These are phyloP conservation scores for Podarcis cretensis DNA, from an alignment of 2,113 vertebrate genomes.

Conservation along the genomic window DNA sequence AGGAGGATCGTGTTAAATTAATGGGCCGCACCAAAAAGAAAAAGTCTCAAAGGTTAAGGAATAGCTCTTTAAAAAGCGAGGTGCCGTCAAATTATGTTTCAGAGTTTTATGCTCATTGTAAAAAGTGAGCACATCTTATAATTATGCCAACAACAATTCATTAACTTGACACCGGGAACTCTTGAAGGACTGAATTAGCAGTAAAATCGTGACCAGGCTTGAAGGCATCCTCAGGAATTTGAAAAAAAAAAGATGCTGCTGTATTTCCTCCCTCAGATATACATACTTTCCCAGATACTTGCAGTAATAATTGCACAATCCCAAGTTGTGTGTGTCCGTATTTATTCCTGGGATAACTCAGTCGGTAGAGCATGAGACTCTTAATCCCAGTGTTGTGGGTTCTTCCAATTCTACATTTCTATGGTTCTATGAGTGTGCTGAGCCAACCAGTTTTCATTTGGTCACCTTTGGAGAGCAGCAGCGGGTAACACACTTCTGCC, in stretches of 20 bases:
- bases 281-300: neutral
- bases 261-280: neutral
- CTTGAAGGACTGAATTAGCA: slow-evolving; percentile 63
- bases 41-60: slow-evolving; percentile 54
- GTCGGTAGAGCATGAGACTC: no score
- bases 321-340: neutral
- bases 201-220: slow-evolving; percentile 55
- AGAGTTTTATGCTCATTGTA: slow-evolving; percentile 61
- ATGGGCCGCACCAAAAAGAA: neutral
- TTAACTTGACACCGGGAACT: slow-evolving; percentile 57
- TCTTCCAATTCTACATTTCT: neutral
- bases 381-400: no score
- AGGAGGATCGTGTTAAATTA: slow-evolving; percentile 26
- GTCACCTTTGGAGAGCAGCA: no score
- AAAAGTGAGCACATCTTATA: slow-evolving; percentile 48
- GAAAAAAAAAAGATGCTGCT: neutral
- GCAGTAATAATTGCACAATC: neutral
- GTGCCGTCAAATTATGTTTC: slow-evolving; percentile 65
- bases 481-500: no score
- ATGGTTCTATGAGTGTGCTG: neutral
- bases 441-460: slow-evolving; percentile 21
- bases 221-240: slow-evolving; percentile 22
- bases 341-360: neutral
- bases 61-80: slow-evolving; percentile 55
- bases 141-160: slow-evolving; percentile 65